Base-by-base conservation (phyloP, 2,888 invertebrate genomes). In the Philhelius pedissequus region DNA sequence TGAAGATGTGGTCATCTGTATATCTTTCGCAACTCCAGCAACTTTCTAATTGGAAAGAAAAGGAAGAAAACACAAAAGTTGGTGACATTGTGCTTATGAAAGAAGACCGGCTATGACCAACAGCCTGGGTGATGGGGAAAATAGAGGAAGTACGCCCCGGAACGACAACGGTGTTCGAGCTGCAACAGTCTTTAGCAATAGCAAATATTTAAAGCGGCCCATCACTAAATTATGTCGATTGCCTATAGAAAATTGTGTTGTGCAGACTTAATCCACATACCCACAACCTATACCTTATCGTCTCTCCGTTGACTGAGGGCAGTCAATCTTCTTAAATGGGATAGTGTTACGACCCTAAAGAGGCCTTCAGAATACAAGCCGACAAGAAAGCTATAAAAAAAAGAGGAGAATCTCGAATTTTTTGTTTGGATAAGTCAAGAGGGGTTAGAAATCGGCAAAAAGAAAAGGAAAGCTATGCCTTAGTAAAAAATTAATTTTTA, bases 1-100 rank as follows among this genome's bases (percentile, higher is more conserved):
- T n/a, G n/a, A 64, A 69, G 32, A 11, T 38, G 15, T 79, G 76
- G 76, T 69, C 71, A 38, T 20, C 38, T n/a, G 58, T 71, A 13
- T 75, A 75, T 25, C 8, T 80, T 3, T 20, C 18, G 30, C 25
- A 38, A 3, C 64, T 69, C 3, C 80, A 81, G 27, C 60, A 60
- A 27, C 25, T 66, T 38, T 18, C 25, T 0, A 74, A 74, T 22
- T 79, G 68, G 73, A 40, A 48, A 15, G 2, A 27, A 18, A 48
- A 15, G 6, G 25, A 52, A 38, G 8, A 11, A 8, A 58, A 68
- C 25, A n/a, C 52, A 1, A 69, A 69, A 5, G 9, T 69, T n/a
- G 43, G 27, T 6, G 71, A 81, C 22, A 35, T 81, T 13, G 76
- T 81, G 0, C 13, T 81, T 0, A 15, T 81, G 0, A 75, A 66